A percentile compares a stretch with the other conserved stretches of the same genome.
Conservation (phyloP, 2,113 vertebrate species). For the Oryzias melastigma region DNA sequence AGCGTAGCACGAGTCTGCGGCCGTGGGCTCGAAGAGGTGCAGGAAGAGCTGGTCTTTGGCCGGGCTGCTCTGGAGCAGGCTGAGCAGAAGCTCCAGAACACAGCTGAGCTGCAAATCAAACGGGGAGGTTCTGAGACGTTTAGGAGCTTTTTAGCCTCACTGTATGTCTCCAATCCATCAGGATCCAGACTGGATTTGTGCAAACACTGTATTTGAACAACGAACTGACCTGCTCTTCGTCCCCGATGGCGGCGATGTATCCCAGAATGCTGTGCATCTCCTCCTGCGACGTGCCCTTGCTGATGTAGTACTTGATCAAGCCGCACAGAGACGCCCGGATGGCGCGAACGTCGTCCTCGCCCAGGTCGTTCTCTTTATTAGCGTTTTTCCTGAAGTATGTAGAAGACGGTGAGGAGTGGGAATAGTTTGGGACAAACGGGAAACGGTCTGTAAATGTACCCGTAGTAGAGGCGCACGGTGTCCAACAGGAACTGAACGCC, state of each 20-base stretch:
- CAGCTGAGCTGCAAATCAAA: constrained; percentile 80
- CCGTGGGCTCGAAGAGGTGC: constrained; percentile 91
- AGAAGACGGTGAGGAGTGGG: neutral
- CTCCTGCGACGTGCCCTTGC: constrained; percentile 91
- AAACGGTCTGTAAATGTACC: constrained; percentile 72
- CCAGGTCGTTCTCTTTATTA: constrained; percentile 81
- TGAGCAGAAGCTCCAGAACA: constrained; percentile 86
- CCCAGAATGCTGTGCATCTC: constrained; percentile 95
- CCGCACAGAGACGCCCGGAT: constrained; percentile 89
- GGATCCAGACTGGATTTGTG: no score
- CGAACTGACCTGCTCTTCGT: constrained; percentile 90
- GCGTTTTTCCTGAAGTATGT: constrained; percentile 46
- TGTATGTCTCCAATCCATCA: no score
- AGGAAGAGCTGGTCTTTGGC: constrained; percentile 91
- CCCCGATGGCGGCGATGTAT: constrained; percentile 88
- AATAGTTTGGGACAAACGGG: neutral
- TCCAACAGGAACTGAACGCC: constrained; percentile 96
- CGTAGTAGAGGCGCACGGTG: constrained; percentile 90
- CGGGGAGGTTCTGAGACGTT: neutral
- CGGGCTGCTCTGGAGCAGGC: constrained; percentile 86
- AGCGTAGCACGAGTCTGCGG: constrained; percentile 92
- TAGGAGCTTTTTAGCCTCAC: no score
- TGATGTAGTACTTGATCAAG: constrained; percentile 94
- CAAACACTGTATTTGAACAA: no score
- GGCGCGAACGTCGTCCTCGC: constrained; percentile 87